Evolutionary conservation across 1,140 invertebrate genomes (phyloP), one percentile per base, ranked within the genome.

Genomic region (Eumeta japonica): DNA sequence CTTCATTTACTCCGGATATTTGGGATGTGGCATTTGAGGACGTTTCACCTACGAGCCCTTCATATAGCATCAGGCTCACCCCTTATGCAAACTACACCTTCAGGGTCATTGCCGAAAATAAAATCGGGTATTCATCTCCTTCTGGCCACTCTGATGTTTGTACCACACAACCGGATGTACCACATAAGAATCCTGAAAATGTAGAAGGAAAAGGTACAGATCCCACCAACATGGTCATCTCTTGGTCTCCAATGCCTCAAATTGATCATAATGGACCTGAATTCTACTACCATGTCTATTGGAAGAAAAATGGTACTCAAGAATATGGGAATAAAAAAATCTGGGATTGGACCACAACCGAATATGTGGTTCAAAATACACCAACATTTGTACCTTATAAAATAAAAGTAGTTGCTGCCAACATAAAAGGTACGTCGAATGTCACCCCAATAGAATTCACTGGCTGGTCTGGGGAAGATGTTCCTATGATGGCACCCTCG

Each of bases 71-170:
- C 2, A 76, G 81, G 24, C 85, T 97, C 80, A 87, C 83, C 30
- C 93, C 94, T 0, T 97, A 91, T 89, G 84, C 92, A 1, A 98
- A 97, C 71, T 98, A 98, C 58, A 98, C 94, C 0, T 98, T 97
- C 81, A 79, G 95, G 24, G 91, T 98, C 3, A 81, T 94, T 37
- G 94, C 95, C 0, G 83, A 82, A 58, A 98, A 98, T 72, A 93
- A 92, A 73, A 90, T 98, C 51, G 96, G 96, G 0, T 81, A 83
- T 3, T 98, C 94, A 16, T 54, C 81, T 17, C 92, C 95, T 0
- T 97, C 94, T 43, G 42, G 76, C 31, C 84, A 92, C 72, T 88
- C 88, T 10, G 78, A 82, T 4, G 79, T 86, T 10, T 99, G 97
- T 63, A 85, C 84, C 14, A 97, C 94, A 0, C 83, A 87, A 41